phyloP scores from a whole-genome alignment of 2,888 invertebrate species.

The Acanthacorydalis orientalis region DNA sequence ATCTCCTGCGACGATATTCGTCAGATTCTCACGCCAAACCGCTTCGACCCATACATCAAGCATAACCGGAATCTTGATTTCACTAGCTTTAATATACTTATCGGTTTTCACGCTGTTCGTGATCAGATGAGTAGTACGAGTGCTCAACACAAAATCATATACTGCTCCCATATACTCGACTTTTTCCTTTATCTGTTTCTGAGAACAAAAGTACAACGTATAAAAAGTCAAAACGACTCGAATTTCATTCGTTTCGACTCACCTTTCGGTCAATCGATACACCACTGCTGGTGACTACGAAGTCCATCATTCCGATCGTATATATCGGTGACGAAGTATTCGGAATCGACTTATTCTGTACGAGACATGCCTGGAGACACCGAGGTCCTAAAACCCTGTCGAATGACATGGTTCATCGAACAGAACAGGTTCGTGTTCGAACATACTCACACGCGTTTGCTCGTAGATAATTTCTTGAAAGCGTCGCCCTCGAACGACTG shows the following conservation, averaged over 20 bases:
- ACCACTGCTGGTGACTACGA: constrained; percentile 50
- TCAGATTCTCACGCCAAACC: no score
- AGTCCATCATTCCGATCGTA: constrained; percentile 62
- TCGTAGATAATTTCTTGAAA: constrained; percentile 44
- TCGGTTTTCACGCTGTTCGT: no score
- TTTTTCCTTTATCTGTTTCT: constrained; percentile 42
- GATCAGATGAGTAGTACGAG: constrained; percentile 63
- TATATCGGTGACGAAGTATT: constrained; percentile 58
- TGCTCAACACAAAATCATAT: constrained; percentile 43
- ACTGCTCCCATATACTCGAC: no score
- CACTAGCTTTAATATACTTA: no score
- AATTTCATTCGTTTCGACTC: constrained; percentile 7
- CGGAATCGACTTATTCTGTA: constrained; percentile 56
- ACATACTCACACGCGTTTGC: constrained; percentile 50
- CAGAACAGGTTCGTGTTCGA: not conserved
- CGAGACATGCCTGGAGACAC: constrained; percentile 58
- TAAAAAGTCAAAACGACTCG: constrained; percentile 7
- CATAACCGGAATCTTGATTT: no score
- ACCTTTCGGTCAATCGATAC: constrained; percentile 32
- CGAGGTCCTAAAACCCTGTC: constrained; percentile 67
- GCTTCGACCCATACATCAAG: no score
- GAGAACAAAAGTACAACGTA: constrained; percentile 12
- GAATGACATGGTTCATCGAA: constrained; percentile 11
- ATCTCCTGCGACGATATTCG: no score
- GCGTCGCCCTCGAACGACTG: no score